Evolutionary conservation across 2,113 vertebrate species (phyloP).

Genomic region (Scomber japonicus): DNA sequence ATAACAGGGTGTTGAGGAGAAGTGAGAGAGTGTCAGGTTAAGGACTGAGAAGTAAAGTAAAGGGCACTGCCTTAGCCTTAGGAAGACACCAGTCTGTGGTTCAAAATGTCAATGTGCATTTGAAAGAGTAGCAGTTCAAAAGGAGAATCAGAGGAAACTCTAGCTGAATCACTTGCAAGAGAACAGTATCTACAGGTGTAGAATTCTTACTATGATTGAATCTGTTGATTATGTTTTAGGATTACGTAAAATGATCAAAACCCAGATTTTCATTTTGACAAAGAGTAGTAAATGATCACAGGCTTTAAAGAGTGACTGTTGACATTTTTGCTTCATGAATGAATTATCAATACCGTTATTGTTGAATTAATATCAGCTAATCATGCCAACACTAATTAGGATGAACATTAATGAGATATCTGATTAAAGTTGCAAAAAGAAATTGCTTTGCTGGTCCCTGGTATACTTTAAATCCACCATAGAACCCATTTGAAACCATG

Average conservation of each 20-base stretch:
- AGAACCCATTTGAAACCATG: constrained; percentile 3
- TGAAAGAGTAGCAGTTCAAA: constrained; percentile 14
- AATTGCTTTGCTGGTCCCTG: constrained; percentile 10
- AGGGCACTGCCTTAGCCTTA: constrained; percentile 22
- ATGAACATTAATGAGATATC: not conserved
- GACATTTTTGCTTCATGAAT: not conserved
- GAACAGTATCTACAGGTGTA: not conserved
- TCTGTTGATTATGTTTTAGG: not conserved
- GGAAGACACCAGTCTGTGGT: constrained; percentile 17
- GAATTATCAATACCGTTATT: not conserved
- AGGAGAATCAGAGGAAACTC: not conserved
- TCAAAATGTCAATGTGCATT: constrained; percentile 17
- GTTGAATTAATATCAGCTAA: not conserved
- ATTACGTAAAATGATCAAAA: not conserved
- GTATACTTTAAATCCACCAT: constrained; percentile 23
- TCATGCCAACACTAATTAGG: not conserved
- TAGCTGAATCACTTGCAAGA: not conserved
- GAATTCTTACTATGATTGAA: not conserved
- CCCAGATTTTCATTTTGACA: not conserved
- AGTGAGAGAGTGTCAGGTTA: constrained; percentile 34
- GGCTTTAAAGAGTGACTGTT: not conserved
- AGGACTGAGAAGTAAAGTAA: constrained; percentile 35
- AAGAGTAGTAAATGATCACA: not conserved
- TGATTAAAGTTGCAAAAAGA: not conserved
- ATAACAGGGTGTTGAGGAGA: constrained; percentile 27